Evolutionary conservation across 2,797 vertebrate species (phyloP).

Genomic region (Anas bahamensis): DNA sequence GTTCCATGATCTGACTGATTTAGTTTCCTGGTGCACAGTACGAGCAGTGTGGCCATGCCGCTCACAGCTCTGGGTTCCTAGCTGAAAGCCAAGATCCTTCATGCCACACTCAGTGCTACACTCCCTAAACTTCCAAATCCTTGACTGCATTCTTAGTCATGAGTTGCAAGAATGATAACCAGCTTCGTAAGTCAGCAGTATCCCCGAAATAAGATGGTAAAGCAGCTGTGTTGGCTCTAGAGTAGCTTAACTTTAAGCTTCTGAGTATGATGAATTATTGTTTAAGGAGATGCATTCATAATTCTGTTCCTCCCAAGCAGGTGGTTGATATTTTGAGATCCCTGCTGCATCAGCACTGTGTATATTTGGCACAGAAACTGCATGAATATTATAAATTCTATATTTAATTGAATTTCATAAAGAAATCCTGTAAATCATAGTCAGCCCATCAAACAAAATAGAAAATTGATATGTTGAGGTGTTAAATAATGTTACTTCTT

Average conservation of each 20-base stretch:
- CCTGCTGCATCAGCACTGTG: slow-evolving; percentile 69
- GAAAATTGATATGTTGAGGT: slow-evolving; percentile 31
- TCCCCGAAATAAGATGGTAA: slow-evolving; percentile 39
- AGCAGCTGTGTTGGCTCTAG: slow-evolving; percentile 68
- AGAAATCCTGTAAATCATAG: slow-evolving; percentile 63
- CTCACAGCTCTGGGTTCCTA: not conserved
- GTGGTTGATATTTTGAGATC: slow-evolving; percentile 72
- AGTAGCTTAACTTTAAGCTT: slow-evolving; percentile 56
- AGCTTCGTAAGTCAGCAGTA: slow-evolving; percentile 30
- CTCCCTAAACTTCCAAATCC: not conserved
- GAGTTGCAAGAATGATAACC: not conserved
- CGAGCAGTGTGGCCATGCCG: rapidly evolving
- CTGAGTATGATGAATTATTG: slow-evolving; percentile 70
- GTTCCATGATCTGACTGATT: not conserved
- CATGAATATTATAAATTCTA: slow-evolving; percentile 65
- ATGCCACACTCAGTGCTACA: not conserved
- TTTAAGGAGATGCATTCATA: slow-evolving; percentile 67
- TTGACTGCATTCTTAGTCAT: not conserved
- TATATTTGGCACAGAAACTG: slow-evolving; percentile 67
- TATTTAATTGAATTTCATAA: slow-evolving; percentile 62
- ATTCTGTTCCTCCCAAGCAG: slow-evolving; percentile 64
- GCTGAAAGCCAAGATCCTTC: not conserved
- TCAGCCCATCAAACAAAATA: slow-evolving; percentile 52
- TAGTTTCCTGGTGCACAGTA: rapidly evolving
- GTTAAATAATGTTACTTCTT: not conserved